These are phyloP conservation scores for Aldrovandia affinis DNA, from an alignment of 2,797 vertebrate genomes.

Conservation along the genomic window DNA sequence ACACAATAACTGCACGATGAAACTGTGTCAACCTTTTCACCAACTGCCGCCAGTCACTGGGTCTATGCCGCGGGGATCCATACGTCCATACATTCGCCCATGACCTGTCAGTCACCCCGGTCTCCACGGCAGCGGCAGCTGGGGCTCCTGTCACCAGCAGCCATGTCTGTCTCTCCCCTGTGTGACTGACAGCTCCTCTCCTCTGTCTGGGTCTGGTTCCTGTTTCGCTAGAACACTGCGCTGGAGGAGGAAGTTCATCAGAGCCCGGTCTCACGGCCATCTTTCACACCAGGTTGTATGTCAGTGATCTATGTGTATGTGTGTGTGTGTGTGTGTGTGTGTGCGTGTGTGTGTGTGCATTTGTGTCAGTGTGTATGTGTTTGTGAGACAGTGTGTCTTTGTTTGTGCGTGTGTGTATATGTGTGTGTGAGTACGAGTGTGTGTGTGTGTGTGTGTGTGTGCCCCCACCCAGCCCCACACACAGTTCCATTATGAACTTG, in stretches of 20 bases:
- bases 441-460: too few species aligned
- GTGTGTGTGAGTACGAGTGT: too few species aligned
- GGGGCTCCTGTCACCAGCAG: background rate
- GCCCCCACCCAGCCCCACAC: too few species aligned
- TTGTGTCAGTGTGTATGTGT: too few species aligned
- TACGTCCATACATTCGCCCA: too few species aligned
- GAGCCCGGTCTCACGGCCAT: background rate
- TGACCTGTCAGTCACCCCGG: background rate
- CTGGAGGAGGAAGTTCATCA: constrained; percentile 16
- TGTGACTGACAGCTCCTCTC: background rate
- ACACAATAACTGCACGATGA: background rate
- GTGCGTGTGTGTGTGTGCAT: too few species aligned
- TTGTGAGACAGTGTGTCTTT: too few species aligned
- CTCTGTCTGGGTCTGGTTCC: background rate
- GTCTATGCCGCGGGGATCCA: too few species aligned
- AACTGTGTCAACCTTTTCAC: background rate
- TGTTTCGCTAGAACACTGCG: background rate
- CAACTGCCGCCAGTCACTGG: too few species aligned
- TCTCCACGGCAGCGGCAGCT: background rate
- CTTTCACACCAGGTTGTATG: constrained; percentile 20
- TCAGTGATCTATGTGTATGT: constrained; percentile 26
- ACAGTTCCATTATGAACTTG: too few species aligned
- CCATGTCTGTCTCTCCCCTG: background rate
- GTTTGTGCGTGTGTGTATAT: too few species aligned
- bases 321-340: too few species aligned